Conservation (phyloP, 2,888 invertebrate genomes). For the Xanthostigma xanthostigma region DNA sequence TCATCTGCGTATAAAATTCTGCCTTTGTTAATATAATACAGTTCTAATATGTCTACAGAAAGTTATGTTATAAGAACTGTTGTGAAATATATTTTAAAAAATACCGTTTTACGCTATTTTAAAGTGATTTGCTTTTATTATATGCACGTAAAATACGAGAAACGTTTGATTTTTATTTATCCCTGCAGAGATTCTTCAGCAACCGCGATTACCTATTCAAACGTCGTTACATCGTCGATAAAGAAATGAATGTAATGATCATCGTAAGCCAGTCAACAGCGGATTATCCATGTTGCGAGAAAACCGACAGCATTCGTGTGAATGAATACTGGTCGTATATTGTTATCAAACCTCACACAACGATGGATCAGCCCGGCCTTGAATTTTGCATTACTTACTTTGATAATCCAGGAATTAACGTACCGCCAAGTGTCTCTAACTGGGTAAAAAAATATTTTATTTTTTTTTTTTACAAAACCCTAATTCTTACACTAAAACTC, state of each 20-base stretch:
- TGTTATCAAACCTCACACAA: slow-evolving; percentile 58
- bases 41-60: too few relatives aligned
- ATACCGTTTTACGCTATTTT: too few relatives aligned
- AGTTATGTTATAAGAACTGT: too few relatives aligned
- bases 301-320: slow-evolving; percentile 54
- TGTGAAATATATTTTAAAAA: too few relatives aligned
- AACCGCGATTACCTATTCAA: slow-evolving; percentile 80
- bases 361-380: slow-evolving; percentile 46
- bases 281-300: slow-evolving; percentile 53
- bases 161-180: slow-evolving; percentile 9
- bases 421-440: slow-evolving; percentile 53
- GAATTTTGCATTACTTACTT: slow-evolving; percentile 78
- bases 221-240: slow-evolving; percentile 46
- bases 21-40: too few relatives aligned
- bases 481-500: too few relatives aligned
- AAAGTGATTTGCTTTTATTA: too few relatives aligned
- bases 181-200: slow-evolving; percentile 55
- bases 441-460: slow-evolving; percentile 43
- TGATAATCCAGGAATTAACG: slow-evolving; percentile 69
- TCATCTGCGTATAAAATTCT: too few relatives aligned
- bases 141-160: too few relatives aligned
- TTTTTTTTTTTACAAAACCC: too few relatives aligned
- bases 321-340: slow-evolving; percentile 75
- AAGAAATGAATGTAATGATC: slow-evolving; percentile 39
- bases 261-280: slow-evolving; percentile 53